Evolutionary conservation across 2,888 invertebrate species (phyloP).

Genomic region (Neoscelio sp.): DNA sequence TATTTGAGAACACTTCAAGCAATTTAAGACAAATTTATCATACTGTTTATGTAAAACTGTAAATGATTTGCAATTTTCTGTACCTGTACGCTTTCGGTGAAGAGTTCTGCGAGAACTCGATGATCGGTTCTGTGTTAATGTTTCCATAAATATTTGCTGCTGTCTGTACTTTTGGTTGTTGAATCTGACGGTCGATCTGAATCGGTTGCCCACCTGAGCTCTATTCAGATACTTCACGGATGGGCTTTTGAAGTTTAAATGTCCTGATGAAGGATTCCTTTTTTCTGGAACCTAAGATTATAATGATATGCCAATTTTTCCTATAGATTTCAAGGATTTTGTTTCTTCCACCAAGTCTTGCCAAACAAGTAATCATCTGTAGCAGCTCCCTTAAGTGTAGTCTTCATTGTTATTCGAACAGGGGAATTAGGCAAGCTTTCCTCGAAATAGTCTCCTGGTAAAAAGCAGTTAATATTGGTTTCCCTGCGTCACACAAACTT

Average conservation of each 20-base stretch:
- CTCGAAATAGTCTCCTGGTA: constrained; percentile 5
- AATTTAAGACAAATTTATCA: too few species aligned
- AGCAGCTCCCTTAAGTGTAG: neutral
- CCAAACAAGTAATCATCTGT: constrained; percentile 5
- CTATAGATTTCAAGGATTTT: neutral
- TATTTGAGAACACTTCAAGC: too few species aligned
- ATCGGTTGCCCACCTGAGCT: neutral
- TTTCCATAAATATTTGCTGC: too few species aligned
- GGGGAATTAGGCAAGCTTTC: neutral
- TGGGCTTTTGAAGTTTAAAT: constrained; percentile 13
- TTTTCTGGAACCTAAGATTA: neutral
- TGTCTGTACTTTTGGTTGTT: too few species aligned
- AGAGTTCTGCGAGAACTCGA: too few species aligned
- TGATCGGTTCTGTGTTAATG: too few species aligned
- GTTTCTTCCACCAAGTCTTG: constrained; percentile 1
- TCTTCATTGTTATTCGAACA: constrained; percentile 5
- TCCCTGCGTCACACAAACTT: constrained; percentile 6
- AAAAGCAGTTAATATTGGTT: neutral
- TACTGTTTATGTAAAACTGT: too few species aligned
- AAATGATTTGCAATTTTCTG: too few species aligned
- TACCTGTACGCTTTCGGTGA: too few species aligned
- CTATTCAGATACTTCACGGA: too few species aligned
- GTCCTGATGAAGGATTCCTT: neutral
- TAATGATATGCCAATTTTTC: neutral
- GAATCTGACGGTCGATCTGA: too few species aligned